Base-by-base conservation (phyloP, 1,140 invertebrate genomes). In the Dolichoris vasculosae region DNA sequence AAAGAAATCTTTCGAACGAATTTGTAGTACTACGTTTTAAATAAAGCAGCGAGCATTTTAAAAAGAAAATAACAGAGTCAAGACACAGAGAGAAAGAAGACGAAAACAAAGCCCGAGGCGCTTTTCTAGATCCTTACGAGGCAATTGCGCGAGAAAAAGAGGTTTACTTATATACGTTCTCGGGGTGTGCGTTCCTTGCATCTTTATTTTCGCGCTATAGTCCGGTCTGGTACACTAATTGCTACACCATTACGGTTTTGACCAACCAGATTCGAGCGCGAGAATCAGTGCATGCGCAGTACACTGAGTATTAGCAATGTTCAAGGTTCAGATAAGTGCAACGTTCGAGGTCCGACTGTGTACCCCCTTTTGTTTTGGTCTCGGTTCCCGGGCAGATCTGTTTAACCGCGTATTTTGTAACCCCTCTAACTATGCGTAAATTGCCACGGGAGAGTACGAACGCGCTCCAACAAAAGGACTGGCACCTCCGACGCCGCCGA, bases 1-100 rank as follows among this genome's bases (percentile, higher is more conserved):
- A 79, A 79, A 79, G 35, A 43, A 79, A 55, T 79, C 35, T 35
- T 43, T 63, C 38, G 32, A 63, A 63, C 77, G 77, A 79, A 79
- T 79, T 79, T 79, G 55, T 35, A 55, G 77, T 64, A 64, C 26
- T 63, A 64, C 51, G 20, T 38, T 63, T 63, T 63, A 35, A 59
- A 63, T 64, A 30, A 79, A 79, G 51, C n/a, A 79, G 40, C n/a
- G n/a, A 38, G 51, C 48, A 13, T 8, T 35, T 30, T 30, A 2
- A 40, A 32, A 59, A 59, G n/a, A 59, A 78, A 59, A 35, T 26
- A 78, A 38, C 76, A 26, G 51, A 46, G 43, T 30, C 13, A 78
- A 59, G 23, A 59, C 55, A 26, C 55, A 59, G 23, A 3, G 55
- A 59, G 23, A 26, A 26, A 59, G 23, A 59, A 26, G 48, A 59